Evolutionary conservation across 2,113 vertebrate species (phyloP).

Genomic region (Ailuropoda melanoleuca): DNA sequence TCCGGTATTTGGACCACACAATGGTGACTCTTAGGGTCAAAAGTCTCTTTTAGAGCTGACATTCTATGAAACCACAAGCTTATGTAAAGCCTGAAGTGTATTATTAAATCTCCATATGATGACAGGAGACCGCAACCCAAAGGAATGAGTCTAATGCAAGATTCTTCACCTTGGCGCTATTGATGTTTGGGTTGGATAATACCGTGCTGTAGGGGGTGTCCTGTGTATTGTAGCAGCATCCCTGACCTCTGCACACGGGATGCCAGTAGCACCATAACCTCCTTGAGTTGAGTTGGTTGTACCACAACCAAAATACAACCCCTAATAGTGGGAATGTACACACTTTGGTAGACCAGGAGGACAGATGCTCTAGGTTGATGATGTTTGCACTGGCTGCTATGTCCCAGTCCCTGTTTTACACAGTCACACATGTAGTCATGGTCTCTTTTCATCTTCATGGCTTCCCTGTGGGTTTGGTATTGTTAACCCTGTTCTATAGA

Average conservation of each 20-base stretch:
- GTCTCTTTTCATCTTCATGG: not conserved
- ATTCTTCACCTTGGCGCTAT: not conserved
- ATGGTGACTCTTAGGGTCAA: not conserved
- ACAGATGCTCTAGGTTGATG: not conserved
- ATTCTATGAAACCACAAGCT: not conserved
- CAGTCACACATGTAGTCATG: not conserved
- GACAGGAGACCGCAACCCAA: not conserved
- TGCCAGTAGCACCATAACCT: not conserved
- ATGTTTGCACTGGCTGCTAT: not conserved
- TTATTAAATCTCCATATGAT: slow-evolving; percentile 12
- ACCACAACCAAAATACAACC: not conserved
- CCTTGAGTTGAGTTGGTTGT: not conserved
- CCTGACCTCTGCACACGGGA: not conserved
- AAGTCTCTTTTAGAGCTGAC: not conserved
- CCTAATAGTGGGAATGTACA: not conserved
- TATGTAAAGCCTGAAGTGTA: not conserved
- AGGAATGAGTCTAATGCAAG: not conserved
- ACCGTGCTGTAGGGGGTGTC: not conserved
- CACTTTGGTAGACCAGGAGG: not conserved
- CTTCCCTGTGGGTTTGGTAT: not conserved
- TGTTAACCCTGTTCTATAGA: not conserved
- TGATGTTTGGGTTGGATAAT: not conserved
- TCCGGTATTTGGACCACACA: not conserved
- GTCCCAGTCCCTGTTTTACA: not conserved
- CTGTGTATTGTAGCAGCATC: not conserved